Conservation (phyloP, 2,797 vertebrate genomes). For the Coccyzus lansbergi region DNA sequence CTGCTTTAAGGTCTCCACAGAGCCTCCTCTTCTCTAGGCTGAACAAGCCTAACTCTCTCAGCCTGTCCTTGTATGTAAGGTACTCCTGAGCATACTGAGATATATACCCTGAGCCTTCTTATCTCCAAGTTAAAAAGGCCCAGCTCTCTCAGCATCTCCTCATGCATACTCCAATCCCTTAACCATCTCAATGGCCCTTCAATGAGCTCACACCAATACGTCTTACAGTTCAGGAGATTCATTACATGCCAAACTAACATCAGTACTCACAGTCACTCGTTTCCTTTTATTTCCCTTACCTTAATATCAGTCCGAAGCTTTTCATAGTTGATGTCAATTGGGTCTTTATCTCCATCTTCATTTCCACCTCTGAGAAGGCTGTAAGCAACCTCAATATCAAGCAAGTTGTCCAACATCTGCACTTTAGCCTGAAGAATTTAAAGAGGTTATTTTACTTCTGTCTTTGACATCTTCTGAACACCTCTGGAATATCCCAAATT, state of each 20-base stretch:
- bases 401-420: constrained; percentile 97
- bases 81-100: too few relatives aligned
- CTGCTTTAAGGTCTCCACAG: too few relatives aligned
- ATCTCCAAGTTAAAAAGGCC: background rate
- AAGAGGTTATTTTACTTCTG: background rate
- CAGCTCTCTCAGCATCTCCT: background rate
- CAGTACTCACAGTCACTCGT: background rate
- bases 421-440: constrained; percentile 87
- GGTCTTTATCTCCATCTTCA: constrained; percentile 92
- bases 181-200: background rate
- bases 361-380: constrained; percentile 93
- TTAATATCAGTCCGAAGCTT: constrained; percentile 95
- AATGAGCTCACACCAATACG: background rate
- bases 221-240: background rate
- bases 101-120: background rate
- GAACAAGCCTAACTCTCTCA: too few relatives aligned
- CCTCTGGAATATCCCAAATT: background rate
- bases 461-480: background rate
- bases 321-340: constrained; percentile 98
- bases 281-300: constrained; percentile 75
- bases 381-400: constrained; percentile 98
- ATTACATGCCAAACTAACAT: background rate
- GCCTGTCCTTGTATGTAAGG: too few relatives aligned
- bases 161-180: background rate
- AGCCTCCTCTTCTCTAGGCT: too few relatives aligned